A percentile compares a stretch with the other conserved stretches of the same genome.
Conservation (phyloP, 2,113 vertebrate genomes). For the Nannospalax galili region DNA sequence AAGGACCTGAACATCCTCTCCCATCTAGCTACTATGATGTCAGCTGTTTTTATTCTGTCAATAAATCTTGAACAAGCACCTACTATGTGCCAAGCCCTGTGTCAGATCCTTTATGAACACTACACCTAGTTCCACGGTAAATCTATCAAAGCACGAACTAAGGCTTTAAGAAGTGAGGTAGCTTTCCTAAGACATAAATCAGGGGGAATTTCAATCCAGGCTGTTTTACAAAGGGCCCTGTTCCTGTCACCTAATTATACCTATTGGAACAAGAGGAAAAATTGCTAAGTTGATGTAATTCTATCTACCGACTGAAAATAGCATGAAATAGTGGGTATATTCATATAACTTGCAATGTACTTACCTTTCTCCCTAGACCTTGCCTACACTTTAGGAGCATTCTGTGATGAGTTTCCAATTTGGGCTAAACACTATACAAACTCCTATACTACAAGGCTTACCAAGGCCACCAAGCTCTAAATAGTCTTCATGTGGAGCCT, state of each 20-base stretch:
- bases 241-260: background rate
- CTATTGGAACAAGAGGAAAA: background rate
- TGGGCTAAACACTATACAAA: background rate
- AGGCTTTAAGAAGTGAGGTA: background rate
- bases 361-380: background rate
- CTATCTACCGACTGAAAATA: slow-evolving; percentile 10
- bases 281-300: background rate
- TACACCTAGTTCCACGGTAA: background rate
- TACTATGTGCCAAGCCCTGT: background rate
- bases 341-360: background rate
- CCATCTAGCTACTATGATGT: background rate
- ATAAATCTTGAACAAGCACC: background rate
- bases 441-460: background rate
- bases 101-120: slow-evolving; percentile 2
- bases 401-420: background rate
- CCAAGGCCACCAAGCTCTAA: background rate
- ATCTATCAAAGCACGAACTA: background rate
- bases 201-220: slow-evolving; percentile 22
- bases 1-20: background rate
- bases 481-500: background rate
- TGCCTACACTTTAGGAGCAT: background rate
- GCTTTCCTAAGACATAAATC: background rate
- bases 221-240: background rate
- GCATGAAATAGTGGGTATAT: background rate
- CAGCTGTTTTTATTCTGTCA: background rate